Conservation (phyloP, 2,797 vertebrate genomes). For the Sebastes nivosus region DNA sequence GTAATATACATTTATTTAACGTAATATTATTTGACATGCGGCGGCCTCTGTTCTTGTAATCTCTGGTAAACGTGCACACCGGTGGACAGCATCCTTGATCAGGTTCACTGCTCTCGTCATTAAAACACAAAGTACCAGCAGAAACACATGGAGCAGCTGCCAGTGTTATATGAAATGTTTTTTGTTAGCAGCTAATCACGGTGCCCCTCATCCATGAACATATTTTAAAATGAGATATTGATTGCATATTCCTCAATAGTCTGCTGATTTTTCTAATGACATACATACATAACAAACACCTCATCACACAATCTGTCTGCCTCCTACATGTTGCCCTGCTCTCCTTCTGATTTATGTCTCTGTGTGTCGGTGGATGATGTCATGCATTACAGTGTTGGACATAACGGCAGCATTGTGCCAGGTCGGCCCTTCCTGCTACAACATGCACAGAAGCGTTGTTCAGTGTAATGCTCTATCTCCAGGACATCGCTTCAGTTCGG, state of each 20-base stretch:
- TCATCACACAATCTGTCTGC: not conserved
- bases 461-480: slow-evolving; percentile 3
- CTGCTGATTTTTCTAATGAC: not conserved
- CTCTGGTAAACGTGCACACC: not conserved
- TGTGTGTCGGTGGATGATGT: not conserved
- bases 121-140: not conserved
- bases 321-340: not conserved
- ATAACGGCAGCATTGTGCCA: not conserved
- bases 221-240: not conserved
- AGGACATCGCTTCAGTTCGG: slow-evolving; percentile 2
- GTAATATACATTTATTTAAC: not conserved
- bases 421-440: not conserved
- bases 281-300: not conserved
- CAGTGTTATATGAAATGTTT: not conserved
- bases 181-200: not conserved
- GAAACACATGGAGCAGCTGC: not conserved
- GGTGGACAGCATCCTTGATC: not conserved
- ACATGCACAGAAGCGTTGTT: slow-evolving; percentile 2
- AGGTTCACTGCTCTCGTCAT: not conserved
- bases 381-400: not conserved
- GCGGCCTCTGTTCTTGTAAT: not conserved
- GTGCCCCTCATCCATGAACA: not conserved
- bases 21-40: not conserved
- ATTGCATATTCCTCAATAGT: not conserved
- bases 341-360: not conserved